Base-by-base conservation (phyloP, 1,140 invertebrate species). In the Sarcophaga peregrina region DNA sequence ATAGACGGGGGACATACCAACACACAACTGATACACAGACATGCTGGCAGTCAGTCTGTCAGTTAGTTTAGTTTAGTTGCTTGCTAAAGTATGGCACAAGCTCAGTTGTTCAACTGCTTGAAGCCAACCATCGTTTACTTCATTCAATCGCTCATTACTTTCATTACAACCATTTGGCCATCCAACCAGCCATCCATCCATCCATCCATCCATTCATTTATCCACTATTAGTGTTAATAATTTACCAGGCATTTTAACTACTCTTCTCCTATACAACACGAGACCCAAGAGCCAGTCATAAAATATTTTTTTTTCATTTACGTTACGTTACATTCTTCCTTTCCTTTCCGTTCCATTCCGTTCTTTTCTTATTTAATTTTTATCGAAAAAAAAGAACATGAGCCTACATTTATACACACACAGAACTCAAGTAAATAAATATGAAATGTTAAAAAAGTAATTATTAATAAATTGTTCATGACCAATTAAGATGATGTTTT, bases 401-500 rank as follows among this genome's bases (percentile, higher is more conserved):
- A 68, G 20, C n/a, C 4, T 4, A 2, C 4, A 37, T n/a, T n/a
- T n/a, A n/a, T n/a, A n/a, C n/a, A n/a, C n/a, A n/a, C n/a, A n/a
- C n/a, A n/a, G n/a, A 25, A 68, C 20, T 68, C 62, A 68, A 78
- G 75, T 78, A 78, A 78, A 78, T 78, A 52, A 68, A 37, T 37
- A 37, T 37, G 25, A 37, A 78, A 78, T 78, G 75, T 78, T 37
- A 37, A 78, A 78, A 78, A 78, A 78, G 75, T 78, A 78, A 78
- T 78, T 78, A 78, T 78, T 78, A 78, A 78, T 78, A 78, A 52
- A 78, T 78, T 78, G 75, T 47, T 78, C 75, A 78, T 78, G 75
- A 78, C 75, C 75, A 78, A 78, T 78, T 78, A 78, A 78, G 75
- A 78, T 78, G 75, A 78, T 78, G 75, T 78, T 78, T 78, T 50